Percentiles rank a stretch among this genome's conserved stretches.
Conservation (phyloP, 2,797 vertebrate species). For the Pangasius krempfi region DNA sequence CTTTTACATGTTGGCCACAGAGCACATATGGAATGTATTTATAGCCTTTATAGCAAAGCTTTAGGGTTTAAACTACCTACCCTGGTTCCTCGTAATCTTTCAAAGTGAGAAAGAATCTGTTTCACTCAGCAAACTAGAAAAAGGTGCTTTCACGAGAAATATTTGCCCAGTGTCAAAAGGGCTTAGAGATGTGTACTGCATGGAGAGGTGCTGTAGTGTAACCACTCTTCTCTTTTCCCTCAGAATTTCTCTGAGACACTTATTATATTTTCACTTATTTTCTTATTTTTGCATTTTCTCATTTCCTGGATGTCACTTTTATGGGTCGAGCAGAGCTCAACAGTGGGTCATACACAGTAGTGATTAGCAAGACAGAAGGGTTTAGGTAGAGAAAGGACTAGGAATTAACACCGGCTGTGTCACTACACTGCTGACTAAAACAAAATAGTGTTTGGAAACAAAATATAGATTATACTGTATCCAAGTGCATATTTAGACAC, state of each 20-base stretch:
- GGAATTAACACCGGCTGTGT: neutral
- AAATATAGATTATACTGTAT: neutral
- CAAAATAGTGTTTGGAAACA: neutral
- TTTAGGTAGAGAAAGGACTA: neutral
- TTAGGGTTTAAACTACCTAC: constrained; percentile 68
- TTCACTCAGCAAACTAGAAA: constrained; percentile 60
- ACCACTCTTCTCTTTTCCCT: neutral
- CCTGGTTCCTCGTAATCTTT: constrained; percentile 66
- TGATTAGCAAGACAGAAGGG: constrained; percentile 23
- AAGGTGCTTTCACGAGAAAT: constrained; percentile 65
- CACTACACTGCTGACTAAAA: neutral
- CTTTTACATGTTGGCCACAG: constrained; percentile 65
- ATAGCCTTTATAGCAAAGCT: constrained; percentile 64
- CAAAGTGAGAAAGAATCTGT: constrained; percentile 65
- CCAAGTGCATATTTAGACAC: neutral
- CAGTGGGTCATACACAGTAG: constrained; percentile 30
- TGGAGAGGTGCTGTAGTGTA: neutral
- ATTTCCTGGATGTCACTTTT: neutral
- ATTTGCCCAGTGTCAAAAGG: constrained; percentile 56
- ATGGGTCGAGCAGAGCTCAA: constrained; percentile 25
- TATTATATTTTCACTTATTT: neutral
- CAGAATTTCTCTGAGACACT: neutral
- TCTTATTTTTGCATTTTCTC: neutral
- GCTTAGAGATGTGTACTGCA: neutral
- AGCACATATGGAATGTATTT: constrained; percentile 76